Evolutionary conservation across 2,888 invertebrate genomes (phyloP).

Genomic region (Panzeria rudis): DNA sequence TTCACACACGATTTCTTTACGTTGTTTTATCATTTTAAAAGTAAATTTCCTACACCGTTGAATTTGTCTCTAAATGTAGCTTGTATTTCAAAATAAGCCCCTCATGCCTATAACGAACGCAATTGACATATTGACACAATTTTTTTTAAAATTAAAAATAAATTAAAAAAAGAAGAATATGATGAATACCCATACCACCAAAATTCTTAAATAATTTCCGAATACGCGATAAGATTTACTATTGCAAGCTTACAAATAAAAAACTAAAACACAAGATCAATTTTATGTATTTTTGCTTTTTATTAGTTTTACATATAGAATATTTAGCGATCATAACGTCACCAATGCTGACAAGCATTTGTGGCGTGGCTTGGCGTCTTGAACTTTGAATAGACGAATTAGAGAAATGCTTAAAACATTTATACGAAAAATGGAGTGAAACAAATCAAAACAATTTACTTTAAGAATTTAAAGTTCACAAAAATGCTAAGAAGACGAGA

Average conservation of each 20-base stretch:
- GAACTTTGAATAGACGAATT: conserved; percentile 61
- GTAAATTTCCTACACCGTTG: too few species aligned
- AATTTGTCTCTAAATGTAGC: too few species aligned
- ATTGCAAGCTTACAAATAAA: conserved; percentile 32
- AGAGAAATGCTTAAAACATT: conserved; percentile 39
- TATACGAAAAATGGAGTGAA: not conserved
- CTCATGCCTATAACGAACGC: conserved; percentile 34
- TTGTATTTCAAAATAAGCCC: too few species aligned
- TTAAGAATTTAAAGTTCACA: conserved; percentile 40
- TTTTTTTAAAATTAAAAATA: conserved; percentile 27
- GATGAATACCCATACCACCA: conserved; percentile 2
- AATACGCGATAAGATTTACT: conserved; percentile 59
- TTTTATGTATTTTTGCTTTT: conserved; percentile 25
- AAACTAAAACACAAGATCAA: conserved; percentile 24
- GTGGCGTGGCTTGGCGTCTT: conserved; percentile 53
- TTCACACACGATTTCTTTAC: too few species aligned
- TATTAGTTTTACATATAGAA: conserved; percentile 23
- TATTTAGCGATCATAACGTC: conserved; percentile 50
- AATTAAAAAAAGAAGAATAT: conserved; percentile 4
- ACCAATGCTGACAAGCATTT: conserved; percentile 33
- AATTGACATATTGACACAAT: conserved; percentile 56
- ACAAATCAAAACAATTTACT: conserved; percentile 29
- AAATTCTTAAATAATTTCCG: conserved; percentile 47
- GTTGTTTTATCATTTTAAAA: too few species aligned
- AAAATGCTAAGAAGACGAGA: not conserved